These are phyloP conservation scores for Therioaphis trifolii DNA, from an alignment of 2,888 invertebrate genomes.

Conservation along the genomic window DNA sequence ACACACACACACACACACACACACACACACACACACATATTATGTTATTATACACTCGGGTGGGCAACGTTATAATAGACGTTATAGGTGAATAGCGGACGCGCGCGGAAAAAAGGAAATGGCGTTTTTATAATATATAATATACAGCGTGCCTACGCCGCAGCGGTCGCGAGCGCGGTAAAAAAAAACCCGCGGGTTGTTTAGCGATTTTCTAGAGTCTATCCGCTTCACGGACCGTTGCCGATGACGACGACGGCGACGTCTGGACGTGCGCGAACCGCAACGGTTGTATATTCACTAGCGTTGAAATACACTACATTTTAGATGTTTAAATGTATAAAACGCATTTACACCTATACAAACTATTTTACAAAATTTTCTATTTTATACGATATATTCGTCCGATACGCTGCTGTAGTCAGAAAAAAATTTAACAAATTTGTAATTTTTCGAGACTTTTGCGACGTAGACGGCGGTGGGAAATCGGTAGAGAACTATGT, in stretches of 20 bases:
- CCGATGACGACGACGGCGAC: slow-evolving; percentile 18
- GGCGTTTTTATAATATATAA: slow-evolving; percentile 5
- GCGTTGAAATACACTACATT: neutral
- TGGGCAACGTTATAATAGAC: neutral
- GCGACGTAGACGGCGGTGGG: too few species aligned
- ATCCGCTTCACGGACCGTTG: slow-evolving; percentile 58
- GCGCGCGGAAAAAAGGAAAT: slow-evolving; percentile 34
- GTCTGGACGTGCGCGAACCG: slow-evolving; percentile 46
- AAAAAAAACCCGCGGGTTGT: slow-evolving; percentile 3
- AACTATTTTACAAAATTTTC: too few species aligned
- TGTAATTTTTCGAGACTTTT: too few species aligned
- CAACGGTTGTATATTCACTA: neutral
- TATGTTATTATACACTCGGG: neutral
- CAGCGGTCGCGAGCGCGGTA: neutral
- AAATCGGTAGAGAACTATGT: too few species aligned
- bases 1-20: neutral
- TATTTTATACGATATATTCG: neutral
- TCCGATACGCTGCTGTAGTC: neutral
- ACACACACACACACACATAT: neutral
- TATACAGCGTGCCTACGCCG: too few species aligned
- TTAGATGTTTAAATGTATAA: too few species aligned
- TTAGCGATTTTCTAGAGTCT: slow-evolving; percentile 42
- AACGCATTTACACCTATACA: too few species aligned
- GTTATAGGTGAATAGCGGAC: neutral
- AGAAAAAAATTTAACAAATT: too few species aligned